Conservation (phyloP, 1,140 invertebrate genomes). For the Riptortus pedestris region DNA sequence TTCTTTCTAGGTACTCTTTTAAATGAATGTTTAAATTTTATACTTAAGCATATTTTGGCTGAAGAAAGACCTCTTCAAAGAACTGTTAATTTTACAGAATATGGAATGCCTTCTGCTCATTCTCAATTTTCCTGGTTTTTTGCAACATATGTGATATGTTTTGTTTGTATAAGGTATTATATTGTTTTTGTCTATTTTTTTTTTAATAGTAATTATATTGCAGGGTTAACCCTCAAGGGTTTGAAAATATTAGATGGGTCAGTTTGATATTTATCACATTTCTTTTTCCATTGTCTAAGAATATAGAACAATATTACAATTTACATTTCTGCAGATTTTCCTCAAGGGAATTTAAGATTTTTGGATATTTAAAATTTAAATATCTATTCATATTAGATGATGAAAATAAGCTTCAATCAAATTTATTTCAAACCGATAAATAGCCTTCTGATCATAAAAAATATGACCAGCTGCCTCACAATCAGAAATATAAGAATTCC, state of each 20-base stretch:
- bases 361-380: too few relatives aligned
- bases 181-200: neutral
- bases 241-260: neutral
- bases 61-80: conserved; percentile 64
- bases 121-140: conserved; percentile 91
- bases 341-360: too few relatives aligned
- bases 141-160: conserved; percentile 71
- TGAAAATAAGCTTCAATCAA: too few relatives aligned
- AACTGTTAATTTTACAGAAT: conserved; percentile 59
- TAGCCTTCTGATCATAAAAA: too few relatives aligned
- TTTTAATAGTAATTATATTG: too few relatives aligned
- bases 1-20: conserved; percentile 70
- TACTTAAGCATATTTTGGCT: conserved; percentile 71
- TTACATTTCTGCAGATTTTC: too few relatives aligned
- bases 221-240: neutral
- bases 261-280: too few relatives aligned
- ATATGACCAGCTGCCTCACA: too few relatives aligned
- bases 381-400: too few relatives aligned
- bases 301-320: neutral
- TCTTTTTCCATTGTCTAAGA: too few relatives aligned
- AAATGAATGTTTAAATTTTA: conserved; percentile 70
- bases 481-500: too few relatives aligned
- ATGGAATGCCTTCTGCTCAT: conserved; percentile 90
- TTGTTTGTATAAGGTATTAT: conserved; percentile 69
- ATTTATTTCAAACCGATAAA: too few relatives aligned